Base-by-base conservation (phyloP, 2,797 vertebrate genomes). In the Sebastes hubbsi region DNA sequence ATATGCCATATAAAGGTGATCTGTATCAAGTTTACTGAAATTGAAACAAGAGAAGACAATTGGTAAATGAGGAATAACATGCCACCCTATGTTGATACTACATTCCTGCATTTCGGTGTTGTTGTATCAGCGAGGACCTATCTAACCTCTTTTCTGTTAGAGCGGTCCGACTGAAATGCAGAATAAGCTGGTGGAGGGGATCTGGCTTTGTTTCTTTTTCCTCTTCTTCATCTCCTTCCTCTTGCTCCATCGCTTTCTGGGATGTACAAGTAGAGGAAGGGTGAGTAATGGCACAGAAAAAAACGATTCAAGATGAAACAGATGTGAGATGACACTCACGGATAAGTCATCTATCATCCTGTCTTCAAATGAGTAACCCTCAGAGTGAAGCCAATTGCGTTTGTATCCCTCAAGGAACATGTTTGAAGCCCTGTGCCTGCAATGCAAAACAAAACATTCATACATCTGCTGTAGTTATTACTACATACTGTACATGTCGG, bases 331-430 rank as follows among this genome's bases (percentile, higher is more conserved):
- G 20, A 56, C 29, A 88, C 97, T 96, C 92, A 99, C 98, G 34
- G 98, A 96, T 65, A 99, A 93, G 84, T 99, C 98, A 18, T 98
- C 93, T 34, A 99, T 99, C 98, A 99, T 99, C 46, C 96, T 93
- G 88, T 98, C 97, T 87, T 99, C 98, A 90, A 99, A 99, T 32
- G 97, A 97, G 77, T 97, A 97, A 29, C 97, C 97, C 92, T 99
- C 97, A 0, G 94, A 94, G n/a, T 96, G 68, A 80, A 99, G 95
- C 98, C 98, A 99, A 30, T 94, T 93, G 0, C 96, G 94, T 75
- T 98, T 98, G 89, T 98, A 99, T 10, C 96, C 97, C 77, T 98
- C 97, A 46, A 99, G 92, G 91, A 98, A 98, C 97, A 99, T 98
- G 89, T 99, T 99, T 87, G 97, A 97, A 6, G 97, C 98, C 20